A percentile compares a stretch with the other conserved stretches of the same genome.
These are phyloP conservation scores for Amblyjoppa fuscipennis DNA, from an alignment of 2,888 invertebrate species.

Conservation along the genomic window DNA sequence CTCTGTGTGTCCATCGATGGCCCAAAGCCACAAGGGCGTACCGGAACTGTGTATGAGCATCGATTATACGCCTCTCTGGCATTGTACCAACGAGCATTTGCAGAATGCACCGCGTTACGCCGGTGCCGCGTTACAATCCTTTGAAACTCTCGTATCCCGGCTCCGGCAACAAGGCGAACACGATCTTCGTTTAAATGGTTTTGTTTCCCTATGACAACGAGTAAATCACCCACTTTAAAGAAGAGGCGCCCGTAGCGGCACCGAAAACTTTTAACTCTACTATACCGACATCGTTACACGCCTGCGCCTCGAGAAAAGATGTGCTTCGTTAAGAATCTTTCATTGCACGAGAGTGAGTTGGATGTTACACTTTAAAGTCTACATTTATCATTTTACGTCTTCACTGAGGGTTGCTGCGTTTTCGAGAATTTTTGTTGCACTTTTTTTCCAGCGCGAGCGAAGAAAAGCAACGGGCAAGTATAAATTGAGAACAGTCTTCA, in stretches of 20 bases:
- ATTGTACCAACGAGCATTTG: background rate
- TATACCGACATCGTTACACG: conserved; percentile 1
- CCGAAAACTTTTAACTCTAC: conserved; percentile 12
- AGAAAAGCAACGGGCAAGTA: background rate
- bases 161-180: conserved; percentile 8
- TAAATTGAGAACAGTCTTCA: background rate
- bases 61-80: background rate
- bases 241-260: conserved; percentile 18
- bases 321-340: conserved; percentile 1
- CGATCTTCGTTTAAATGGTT: conserved; percentile 26
- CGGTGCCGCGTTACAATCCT: conserved; percentile 37
- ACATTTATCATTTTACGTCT: background rate
- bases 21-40: background rate
- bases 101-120: background rate
- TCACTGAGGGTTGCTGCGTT: no score
- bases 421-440: background rate
- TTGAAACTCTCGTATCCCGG: conserved; percentile 17
- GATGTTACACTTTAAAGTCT: no score
- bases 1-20: background rate
- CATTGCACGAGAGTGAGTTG: background rate
- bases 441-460: background rate
- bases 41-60: background rate
- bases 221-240: conserved; percentile 4
- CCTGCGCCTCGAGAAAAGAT: background rate
- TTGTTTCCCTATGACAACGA: conserved; percentile 28